Percentiles rank a stretch among this genome's conserved stretches.
These are phyloP conservation scores for Vidua chalybeata DNA, from an alignment of 2,113 vertebrate species.

Conservation along the genomic window DNA sequence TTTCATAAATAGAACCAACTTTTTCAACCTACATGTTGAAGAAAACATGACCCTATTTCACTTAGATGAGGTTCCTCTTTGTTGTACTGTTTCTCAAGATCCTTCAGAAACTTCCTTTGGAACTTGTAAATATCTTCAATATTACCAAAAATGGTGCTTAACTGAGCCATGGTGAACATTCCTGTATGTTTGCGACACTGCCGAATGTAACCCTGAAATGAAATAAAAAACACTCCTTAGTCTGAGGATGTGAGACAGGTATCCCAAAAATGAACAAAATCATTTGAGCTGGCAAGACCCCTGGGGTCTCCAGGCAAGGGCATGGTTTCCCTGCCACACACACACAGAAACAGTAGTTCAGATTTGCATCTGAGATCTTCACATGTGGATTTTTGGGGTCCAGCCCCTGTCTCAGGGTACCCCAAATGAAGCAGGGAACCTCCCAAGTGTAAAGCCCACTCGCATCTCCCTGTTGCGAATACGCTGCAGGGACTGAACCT, in stretches of 20 bases:
- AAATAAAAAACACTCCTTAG: background rate
- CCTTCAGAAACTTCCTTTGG: constrained; percentile 92
- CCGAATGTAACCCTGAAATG: constrained; percentile 90
- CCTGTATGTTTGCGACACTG: constrained; percentile 93
- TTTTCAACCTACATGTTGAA: constrained; percentile 83
- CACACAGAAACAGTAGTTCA: background rate
- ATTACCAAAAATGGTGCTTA: constrained; percentile 96
- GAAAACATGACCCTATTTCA: constrained; percentile 95
- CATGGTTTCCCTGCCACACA: background rate
- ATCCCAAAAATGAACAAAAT: background rate
- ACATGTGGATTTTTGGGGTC: background rate
- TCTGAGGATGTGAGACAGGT: background rate
- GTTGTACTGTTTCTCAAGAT: constrained; percentile 95
- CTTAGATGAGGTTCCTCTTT: constrained; percentile 92
- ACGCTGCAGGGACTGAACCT: background rate
- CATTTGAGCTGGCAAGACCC: background rate
- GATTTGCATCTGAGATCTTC: background rate
- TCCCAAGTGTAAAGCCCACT: rapidly evolving
- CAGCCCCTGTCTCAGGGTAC: background rate
- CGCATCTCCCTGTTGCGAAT: rapidly evolving
- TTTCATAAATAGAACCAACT: background rate
- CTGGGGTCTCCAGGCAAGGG: background rate
- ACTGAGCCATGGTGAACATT: constrained; percentile 90
- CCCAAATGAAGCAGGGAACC: background rate
- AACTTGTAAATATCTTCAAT: constrained; percentile 98